A percentile compares a stretch with the other conserved stretches of the same genome.
Evolutionary conservation across 2,797 vertebrate genomes (phyloP).

Genomic region (Acestrorhynchus altus): DNA sequence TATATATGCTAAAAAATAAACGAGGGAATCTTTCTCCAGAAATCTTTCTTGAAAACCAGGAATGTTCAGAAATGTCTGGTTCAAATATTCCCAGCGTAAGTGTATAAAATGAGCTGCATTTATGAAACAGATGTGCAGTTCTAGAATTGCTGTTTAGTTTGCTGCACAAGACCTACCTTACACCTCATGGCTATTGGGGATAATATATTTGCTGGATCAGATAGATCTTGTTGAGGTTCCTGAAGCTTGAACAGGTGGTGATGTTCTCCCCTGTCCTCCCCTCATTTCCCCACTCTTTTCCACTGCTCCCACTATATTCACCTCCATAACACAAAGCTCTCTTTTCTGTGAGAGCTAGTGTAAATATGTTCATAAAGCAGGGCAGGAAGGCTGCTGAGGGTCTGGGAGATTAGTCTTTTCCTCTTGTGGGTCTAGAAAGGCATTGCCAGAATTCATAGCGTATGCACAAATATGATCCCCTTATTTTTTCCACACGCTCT

Average conservation of each 20-base stretch:
- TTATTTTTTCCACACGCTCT: neutral
- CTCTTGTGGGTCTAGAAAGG: neutral
- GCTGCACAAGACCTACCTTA: too few relatives aligned
- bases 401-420: constrained; percentile 1
- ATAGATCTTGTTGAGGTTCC: too few relatives aligned
- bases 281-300: neutral
- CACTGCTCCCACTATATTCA: neutral
- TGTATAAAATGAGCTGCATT: neutral
- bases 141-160: too few relatives aligned
- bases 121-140: neutral
- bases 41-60: neutral
- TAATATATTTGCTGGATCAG: neutral
- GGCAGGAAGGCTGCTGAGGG: constrained; percentile 8
- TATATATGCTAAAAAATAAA: constrained; percentile 8
- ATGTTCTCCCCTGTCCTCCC: neutral
- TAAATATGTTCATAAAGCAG: neutral
- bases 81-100: neutral
- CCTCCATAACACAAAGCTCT: constrained; percentile 1
- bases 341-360: constrained; percentile 1
- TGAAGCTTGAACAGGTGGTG: too few relatives aligned
- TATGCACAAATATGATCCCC: constrained; percentile 2
- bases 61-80: neutral
- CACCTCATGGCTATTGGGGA: neutral
- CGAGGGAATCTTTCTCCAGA: neutral
- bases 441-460: constrained; percentile 1